Evolutionary conservation across 1,140 invertebrate genomes (phyloP).

Genomic region (Cotesia vestalis): DNA sequence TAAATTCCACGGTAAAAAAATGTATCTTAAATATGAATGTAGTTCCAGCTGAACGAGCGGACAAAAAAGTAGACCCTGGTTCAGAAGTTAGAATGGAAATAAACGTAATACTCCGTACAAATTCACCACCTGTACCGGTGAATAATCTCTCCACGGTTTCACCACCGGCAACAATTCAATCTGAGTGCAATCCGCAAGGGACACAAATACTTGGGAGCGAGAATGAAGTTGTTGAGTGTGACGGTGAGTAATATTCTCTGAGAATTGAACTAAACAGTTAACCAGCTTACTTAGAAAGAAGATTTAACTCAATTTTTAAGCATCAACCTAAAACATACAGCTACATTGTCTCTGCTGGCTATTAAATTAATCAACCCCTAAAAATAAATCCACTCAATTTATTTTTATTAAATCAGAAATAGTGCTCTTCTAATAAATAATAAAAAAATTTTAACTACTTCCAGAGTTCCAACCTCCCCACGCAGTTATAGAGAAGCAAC

Average conservation of each 20-base stretch:
- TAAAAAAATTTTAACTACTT: neutral
- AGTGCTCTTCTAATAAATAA: neutral
- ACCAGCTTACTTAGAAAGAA: neutral
- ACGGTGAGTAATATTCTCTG: constrained; percentile 41
- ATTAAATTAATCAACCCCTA: too few species aligned
- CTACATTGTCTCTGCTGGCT: too few species aligned
- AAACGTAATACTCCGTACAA: constrained; percentile 74
- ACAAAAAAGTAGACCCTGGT: constrained; percentile 79
- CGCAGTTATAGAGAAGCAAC: constrained; percentile 69
- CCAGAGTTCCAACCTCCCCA: constrained; percentile 59
- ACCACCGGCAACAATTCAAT: constrained; percentile 18
- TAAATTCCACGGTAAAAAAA: neutral
- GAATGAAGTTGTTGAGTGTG: constrained; percentile 49
- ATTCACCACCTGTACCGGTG: constrained; percentile 59
- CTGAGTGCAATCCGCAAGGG: constrained; percentile 19
- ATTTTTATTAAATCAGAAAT: too few species aligned
- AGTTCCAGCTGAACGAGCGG: constrained; percentile 74
- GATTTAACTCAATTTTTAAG: too few species aligned
- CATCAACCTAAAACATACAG: too few species aligned
- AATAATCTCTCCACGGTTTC: constrained; percentile 56
- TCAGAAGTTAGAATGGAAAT: constrained; percentile 86
- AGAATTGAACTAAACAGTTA: neutral
- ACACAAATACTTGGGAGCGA: constrained; percentile 39
- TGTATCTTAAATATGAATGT: constrained; percentile 4
- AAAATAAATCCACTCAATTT: too few species aligned